Evolutionary conservation across 2,797 vertebrate genomes (phyloP), one percentile per base, ranked within the genome.

Genomic region (Halcyon leucocephala): DNA sequence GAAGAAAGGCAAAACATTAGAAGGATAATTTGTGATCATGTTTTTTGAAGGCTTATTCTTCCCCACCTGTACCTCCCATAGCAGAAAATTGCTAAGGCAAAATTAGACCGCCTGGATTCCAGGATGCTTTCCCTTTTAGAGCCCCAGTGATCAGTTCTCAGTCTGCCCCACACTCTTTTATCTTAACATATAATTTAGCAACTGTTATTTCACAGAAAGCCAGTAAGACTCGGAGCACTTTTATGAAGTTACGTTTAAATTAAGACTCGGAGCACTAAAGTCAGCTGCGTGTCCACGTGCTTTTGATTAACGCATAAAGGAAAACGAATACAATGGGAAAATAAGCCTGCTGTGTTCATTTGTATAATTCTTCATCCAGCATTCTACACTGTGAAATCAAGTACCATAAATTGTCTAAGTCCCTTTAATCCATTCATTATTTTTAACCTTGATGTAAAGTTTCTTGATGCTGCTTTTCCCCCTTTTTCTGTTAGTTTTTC

Each of bases 361-460:
- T n/a, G 29, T 51, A 84, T 61, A n/a, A 24, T 58, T 58, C 62
- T 24, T 33, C 74, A 89, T 64, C 84, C 55, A 1, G 46, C 51
- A 8, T 39, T 55, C 49, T 18, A 2, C n/a, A 0, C 62, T 20
- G 49, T 29, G 64, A 64, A 49, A 57, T 44, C 39, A 4, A 82
- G 84, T 1, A 16, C 57, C 65, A 49, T 71, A 8, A 46, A 46
- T 93, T 57, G 57, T 51, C 58, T 5, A 2, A 14, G 9, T 24
- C 73, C 51, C 19, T 74, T 91, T 82, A 88, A 96, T 58, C 72
- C 80, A 58, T 44, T 46, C 80, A 3, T 93, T 70, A 70, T 70
- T 86, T 93, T 65, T 95, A 91, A 95, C 90, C 90, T 92, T 91
- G 86, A 92, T 62, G 3, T 3, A 8, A 39, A 79, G 41, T 86